Base-by-base conservation (phyloP, 2,113 vertebrate species). In the Otus sunia region DNA sequence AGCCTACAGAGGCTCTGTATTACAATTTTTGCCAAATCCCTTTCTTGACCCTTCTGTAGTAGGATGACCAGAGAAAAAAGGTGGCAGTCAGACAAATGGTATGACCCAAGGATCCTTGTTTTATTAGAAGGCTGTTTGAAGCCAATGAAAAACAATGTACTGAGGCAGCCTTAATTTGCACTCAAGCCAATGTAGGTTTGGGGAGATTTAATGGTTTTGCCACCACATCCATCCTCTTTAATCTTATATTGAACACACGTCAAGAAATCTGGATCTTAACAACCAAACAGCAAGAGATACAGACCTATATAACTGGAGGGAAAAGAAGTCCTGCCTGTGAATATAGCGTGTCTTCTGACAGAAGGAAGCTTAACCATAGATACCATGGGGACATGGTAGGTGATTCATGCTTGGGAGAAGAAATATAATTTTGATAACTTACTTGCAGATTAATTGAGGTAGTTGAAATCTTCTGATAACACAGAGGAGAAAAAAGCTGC, bases 221-320 rank as follows among this genome's bases (percentile, higher is more conserved):
- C 37, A 74, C 41, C 20, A 41, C 52, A 73, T 52, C 15, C 27
- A 15, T 69, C 17, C 26, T 71, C 45, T 66, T 22, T 85, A n/a
- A 55, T 45, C 30, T 43, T 45, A 27, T 4, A 66, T 4, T 53
- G 49, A 90, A 37, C 0, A 3, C 22, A 53, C 0, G 1, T 9
- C 50, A 94, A 76, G 47, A 82, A 86, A 89, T 37, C 9, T 22
- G 23, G 12, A 79, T 69, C 27, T 73, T 67, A 74, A 83, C 37
- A 62, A 41, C 32, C 12, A 11, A 77, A 52, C 0, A 3, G 30
- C n/a, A 60, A 86, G 37, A 68, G 10, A 62, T n/a, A 22, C 8
- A 62, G 11, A n/a, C 37, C 50, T 63, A 62, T 72, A 66, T 26
- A 52, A 69, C 11, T 25, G 56, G 8, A 64, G 7, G 4, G 36